A percentile compares a stretch with the other conserved stretches of the same genome.
These are phyloP conservation scores for Scarus forsteni DNA, from an alignment of 2,797 vertebrate species.

Conservation along the genomic window DNA sequence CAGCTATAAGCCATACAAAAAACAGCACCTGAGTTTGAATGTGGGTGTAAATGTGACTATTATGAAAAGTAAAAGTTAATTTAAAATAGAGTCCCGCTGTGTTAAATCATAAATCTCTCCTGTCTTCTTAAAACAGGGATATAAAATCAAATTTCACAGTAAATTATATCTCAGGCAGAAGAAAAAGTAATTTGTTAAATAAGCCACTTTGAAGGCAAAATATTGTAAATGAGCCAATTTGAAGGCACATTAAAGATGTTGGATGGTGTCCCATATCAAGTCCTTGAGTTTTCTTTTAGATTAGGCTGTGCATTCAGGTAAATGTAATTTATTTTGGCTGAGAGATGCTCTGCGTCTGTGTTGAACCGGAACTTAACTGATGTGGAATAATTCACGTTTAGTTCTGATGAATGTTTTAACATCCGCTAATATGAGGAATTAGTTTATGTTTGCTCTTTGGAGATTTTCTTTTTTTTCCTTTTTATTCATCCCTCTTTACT, in stretches of 20 bases:
- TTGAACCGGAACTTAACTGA: neutral
- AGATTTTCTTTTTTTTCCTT: neutral
- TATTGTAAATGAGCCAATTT: conserved; percentile 45
- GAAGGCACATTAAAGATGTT: conserved; percentile 21
- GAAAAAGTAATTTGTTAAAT: conserved; percentile 40
- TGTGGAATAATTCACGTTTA: neutral
- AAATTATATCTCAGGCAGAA: conserved; percentile 29
- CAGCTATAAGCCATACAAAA: neutral
- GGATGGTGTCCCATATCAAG: neutral
- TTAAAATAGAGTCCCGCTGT: neutral
- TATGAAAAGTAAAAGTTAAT: neutral
- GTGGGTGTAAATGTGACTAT: neutral
- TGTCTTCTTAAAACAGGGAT: neutral
- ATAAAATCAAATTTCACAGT: conserved; percentile 42
- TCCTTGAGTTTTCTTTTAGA: neutral
- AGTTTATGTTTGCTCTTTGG: neutral
- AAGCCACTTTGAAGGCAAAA: conserved; percentile 35
- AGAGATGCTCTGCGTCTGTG: neutral
- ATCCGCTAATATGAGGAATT: neutral
- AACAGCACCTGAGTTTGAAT: neutral
- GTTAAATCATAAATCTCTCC: neutral
- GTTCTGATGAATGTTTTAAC: neutral
- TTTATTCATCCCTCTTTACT: too few species aligned
- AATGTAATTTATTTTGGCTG: conserved; percentile 1
- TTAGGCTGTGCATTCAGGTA: neutral